A percentile compares a stretch with the other conserved stretches of the same genome.
Conservation (phyloP, 2,888 invertebrate genomes). For the Aleiodes leptofemur region DNA sequence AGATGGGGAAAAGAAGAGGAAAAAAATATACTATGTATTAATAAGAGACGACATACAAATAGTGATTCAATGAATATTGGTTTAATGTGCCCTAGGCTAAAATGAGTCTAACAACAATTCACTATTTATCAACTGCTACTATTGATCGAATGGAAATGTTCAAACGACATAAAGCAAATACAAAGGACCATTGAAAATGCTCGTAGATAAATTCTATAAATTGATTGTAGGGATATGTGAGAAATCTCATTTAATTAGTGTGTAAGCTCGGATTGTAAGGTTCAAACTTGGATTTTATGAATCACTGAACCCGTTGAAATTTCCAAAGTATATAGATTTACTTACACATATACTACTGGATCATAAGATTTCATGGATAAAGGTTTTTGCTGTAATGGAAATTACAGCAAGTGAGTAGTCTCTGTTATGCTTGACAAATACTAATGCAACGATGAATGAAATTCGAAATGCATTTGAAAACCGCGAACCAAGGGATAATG, state of each 20-base stretch:
- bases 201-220: too few relatives aligned
- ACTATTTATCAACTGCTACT: too few relatives aligned
- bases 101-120: too few relatives aligned
- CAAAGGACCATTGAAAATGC: too few relatives aligned
- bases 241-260: not conserved
- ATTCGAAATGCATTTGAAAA: conserved; percentile 19
- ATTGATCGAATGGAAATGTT: too few relatives aligned
- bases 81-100: too few relatives aligned
- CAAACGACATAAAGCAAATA: too few relatives aligned
- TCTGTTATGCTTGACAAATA: conserved; percentile 18
- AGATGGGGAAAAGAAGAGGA: too few relatives aligned
- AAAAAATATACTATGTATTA: too few relatives aligned
- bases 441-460: conserved; percentile 39
- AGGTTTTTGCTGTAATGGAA: conserved; percentile 15
- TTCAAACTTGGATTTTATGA: not conserved
- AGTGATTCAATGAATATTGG: too few relatives aligned
- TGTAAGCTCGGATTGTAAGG: not conserved
- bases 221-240: too few relatives aligned
- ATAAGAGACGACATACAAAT: too few relatives aligned
- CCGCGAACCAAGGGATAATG: conserved; percentile 29
- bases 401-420: conserved; percentile 13
- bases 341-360: not conserved
- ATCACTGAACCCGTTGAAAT: conserved; percentile 8
- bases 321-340: conserved; percentile 1
- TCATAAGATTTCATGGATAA: conserved; percentile 10